Evolutionary conservation across 2,888 invertebrate species (phyloP).

Genomic region (Sinelater perroti): DNA sequence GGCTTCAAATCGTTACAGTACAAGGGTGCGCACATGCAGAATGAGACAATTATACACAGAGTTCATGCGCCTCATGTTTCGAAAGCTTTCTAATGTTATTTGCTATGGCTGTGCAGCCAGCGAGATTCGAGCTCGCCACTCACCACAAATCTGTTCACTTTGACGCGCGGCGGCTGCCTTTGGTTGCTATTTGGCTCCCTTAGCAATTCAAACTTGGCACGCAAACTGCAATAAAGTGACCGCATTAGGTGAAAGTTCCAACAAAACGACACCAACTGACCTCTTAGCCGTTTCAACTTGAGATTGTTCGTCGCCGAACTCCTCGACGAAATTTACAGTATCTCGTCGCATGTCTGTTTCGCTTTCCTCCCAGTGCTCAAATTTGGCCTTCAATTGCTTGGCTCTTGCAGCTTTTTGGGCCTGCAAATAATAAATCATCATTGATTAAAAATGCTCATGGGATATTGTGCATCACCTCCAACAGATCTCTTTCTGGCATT

Average conservation of each 20-base stretch:
- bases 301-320: slow-evolving; percentile 71
- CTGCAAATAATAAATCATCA: slow-evolving; percentile 51
- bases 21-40: too few species aligned
- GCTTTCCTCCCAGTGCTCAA: slow-evolving; percentile 85
- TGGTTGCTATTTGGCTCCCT: slow-evolving; percentile 65
- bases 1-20: too few species aligned
- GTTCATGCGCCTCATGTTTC: too few species aligned
- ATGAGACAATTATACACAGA: too few species aligned
- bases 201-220: slow-evolving; percentile 89
- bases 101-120: too few species aligned
- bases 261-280: slow-evolving; percentile 17
- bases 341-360: slow-evolving; percentile 67
- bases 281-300: slow-evolving; percentile 82
- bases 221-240: slow-evolving; percentile 69
- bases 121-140: slow-evolving; percentile 66
- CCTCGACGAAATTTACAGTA: slow-evolving; percentile 60
- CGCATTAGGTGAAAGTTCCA: slow-evolving; percentile 2
- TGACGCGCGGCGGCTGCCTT: slow-evolving; percentile 67
- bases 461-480: too few species aligned
- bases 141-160: slow-evolving; percentile 93
- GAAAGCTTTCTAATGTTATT: too few species aligned
- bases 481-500: slow-evolving; percentile 52
- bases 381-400: slow-evolving; percentile 84
- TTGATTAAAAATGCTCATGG: too few species aligned
- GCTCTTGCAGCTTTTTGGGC: slow-evolving; percentile 83